Base-by-base conservation (phyloP, 1,140 invertebrate genomes). In the Goniozus legneri region DNA sequence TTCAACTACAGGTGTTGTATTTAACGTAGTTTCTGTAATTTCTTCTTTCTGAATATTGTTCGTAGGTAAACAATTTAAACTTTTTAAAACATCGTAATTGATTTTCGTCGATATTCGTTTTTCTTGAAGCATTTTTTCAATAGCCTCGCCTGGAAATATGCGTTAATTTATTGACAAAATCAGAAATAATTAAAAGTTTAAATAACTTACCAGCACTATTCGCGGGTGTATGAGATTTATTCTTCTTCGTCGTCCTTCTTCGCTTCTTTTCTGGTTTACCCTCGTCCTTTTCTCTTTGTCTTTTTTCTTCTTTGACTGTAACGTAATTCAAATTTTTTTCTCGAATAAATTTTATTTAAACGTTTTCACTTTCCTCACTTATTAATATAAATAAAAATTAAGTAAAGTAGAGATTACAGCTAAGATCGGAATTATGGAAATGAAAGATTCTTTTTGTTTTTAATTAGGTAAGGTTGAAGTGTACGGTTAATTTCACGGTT, bases 91-190 rank as follows among this genome's bases (percentile, higher is more conserved):
- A 59, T 98, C 95, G 65, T 98, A 98, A 74, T 98, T 97, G 22
- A 98, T 97, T 81, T 98, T 98, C 3, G 83, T 86, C 1, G 95
- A 97, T 46, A 98, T 88, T 66, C 91, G 92, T 70, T 95, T 97
- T 60, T 96, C 93, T 56, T 92, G 87, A 6, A 97, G 71, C 84
- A 97, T 94, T 71, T 93, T 95, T 64, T 94, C 91, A 20, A 97
- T 93, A 0, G 93, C 94, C 77, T 97, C 93, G 2, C 86, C 87
- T 73, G 47, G 41, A 44, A 38, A 21, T 35, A 48, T 43, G 6
- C 36, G 45, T 3, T 44, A 32, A 13, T 34, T 32, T 43, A n/a
- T 33, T 20, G 2, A 34, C 19, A 37, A 4, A 8, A 13, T 4
- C 3, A n/a, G 13, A 4, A 33, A 13, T 13, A 33, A 14, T n/a